phyloP scores from a whole-genome alignment of 1,140 invertebrate species.

The Zaprionus kolodkinae region DNA sequence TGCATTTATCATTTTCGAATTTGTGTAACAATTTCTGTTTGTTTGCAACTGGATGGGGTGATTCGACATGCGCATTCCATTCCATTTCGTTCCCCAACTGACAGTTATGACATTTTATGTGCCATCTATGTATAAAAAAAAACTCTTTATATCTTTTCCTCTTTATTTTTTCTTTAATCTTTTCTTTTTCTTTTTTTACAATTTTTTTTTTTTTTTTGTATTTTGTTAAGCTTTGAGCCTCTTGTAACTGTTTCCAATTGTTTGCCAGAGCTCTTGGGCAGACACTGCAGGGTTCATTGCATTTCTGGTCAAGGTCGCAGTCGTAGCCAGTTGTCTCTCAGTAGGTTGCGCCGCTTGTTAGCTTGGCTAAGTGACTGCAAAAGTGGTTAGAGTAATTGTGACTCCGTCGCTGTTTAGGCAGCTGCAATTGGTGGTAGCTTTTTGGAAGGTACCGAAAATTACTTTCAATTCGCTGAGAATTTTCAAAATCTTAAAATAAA shows the following conservation, averaged over 20 bases:
- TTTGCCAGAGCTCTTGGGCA: conserved; percentile 22
- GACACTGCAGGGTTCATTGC: conserved; percentile 63
- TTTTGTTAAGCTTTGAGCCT: neutral
- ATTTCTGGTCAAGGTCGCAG: conserved; percentile 73
- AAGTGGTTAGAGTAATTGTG: conserved; percentile 48
- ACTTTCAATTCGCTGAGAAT: neutral
- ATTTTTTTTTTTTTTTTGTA: conserved; percentile 18
- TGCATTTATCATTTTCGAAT: conserved; percentile 38
- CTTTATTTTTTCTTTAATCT: conserved; percentile 4
- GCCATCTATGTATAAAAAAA: conserved; percentile 49
- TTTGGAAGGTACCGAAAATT: conserved; percentile 1
- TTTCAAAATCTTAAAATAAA: no score
- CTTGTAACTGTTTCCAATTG: conserved; percentile 61
- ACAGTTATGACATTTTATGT: conserved; percentile 80
- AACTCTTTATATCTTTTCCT: conserved; percentile 13
- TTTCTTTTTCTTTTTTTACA: conserved; percentile 3
- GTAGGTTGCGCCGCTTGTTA: conserved; percentile 44
- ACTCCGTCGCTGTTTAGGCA: conserved; percentile 9
- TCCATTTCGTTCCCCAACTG: conserved; percentile 57
- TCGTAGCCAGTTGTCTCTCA: neutral
- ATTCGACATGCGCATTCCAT: conserved; percentile 52
- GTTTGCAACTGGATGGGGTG: conserved; percentile 17
- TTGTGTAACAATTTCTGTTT: conserved; percentile 71
- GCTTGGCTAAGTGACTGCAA: conserved; percentile 53
- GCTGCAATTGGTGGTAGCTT: no score